phyloP scores from a whole-genome alignment of 2,888 invertebrate genomes.

The Pteria penguin region DNA sequence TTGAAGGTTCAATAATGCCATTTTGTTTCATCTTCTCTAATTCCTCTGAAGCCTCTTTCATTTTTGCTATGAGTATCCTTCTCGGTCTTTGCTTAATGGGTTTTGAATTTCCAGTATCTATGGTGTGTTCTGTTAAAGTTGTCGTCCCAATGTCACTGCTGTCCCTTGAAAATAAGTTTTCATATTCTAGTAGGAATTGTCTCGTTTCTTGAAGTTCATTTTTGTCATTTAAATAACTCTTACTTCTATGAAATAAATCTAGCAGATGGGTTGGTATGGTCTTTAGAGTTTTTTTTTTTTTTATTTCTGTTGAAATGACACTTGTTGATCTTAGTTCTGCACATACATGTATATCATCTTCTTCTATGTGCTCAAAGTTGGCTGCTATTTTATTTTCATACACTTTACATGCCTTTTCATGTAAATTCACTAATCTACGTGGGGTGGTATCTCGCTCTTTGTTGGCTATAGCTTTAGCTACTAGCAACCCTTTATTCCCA shows the following conservation, averaged over 20 bases:
- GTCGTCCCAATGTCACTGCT: slow-evolving; percentile 33
- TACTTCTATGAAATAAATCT: slow-evolving; percentile 1
- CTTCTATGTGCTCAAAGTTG: not conserved
- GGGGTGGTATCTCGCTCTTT: not conserved
- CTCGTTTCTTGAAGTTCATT: slow-evolving; percentile 1
- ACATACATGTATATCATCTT: not conserved
- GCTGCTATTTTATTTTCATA: slow-evolving; percentile 10
- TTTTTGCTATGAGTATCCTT: slow-evolving; percentile 39
- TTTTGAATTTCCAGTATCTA: slow-evolving; percentile 25
- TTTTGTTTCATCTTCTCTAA: slow-evolving; percentile 35
- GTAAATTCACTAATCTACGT: not conserved
- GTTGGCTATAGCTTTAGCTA: slow-evolving; percentile 5
- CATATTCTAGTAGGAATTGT: slow-evolving; percentile 18
- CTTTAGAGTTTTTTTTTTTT: fast-evolving
- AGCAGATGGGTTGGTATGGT: not conserved
- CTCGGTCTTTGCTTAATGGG: slow-evolving; percentile 37
- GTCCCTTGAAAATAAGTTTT: slow-evolving; percentile 30
- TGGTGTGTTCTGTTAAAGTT: slow-evolving; percentile 29
- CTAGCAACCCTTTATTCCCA: not conserved
- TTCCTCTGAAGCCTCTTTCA: slow-evolving; percentile 34
- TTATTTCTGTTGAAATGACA: not conserved
- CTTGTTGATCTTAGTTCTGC: fast-evolving
- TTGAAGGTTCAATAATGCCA: slow-evolving; percentile 42
- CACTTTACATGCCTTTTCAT: not conserved
- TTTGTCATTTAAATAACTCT: not conserved